These are phyloP conservation scores for Lophotis ruficrista DNA, from an alignment of 2,113 vertebrate genomes.

Conservation along the genomic window DNA sequence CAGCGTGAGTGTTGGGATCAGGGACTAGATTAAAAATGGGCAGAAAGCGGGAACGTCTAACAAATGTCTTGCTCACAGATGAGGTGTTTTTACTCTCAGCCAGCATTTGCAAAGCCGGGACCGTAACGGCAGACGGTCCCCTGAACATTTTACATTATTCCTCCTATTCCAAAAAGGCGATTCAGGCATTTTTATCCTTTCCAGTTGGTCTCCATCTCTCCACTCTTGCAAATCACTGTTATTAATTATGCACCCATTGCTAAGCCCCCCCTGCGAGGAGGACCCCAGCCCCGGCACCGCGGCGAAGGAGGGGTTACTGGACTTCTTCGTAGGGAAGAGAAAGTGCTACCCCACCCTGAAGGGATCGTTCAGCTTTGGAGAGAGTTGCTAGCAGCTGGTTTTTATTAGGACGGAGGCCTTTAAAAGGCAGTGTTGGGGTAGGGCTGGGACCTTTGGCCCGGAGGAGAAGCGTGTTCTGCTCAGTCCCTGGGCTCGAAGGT, in stretches of 20 bases:
- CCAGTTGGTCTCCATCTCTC: background rate
- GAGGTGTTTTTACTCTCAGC: background rate
- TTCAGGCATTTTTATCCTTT: slow-evolving; percentile 9
- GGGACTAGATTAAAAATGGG: background rate
- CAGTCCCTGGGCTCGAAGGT: background rate
- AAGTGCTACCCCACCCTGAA: slow-evolving; percentile 16
- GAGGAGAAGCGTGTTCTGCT: background rate
- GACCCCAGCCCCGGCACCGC: background rate
- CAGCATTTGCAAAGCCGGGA: background rate
- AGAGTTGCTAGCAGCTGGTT: background rate
- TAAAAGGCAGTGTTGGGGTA: background rate
- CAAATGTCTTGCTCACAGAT: background rate
- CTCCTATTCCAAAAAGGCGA: background rate
- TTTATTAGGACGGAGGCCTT: slow-evolving; percentile 13
- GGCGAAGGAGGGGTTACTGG: background rate
- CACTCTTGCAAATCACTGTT: background rate
- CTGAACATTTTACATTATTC: background rate
- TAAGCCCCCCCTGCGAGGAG: background rate
- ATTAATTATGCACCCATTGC: background rate
- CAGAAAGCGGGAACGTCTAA: background rate
- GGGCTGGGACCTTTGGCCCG: background rate
- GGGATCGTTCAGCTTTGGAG: background rate
- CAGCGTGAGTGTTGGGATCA: background rate
- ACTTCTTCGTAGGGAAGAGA: background rate
- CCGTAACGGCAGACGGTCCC: background rate